Base-by-base conservation (phyloP, 35 echinoderm and acorn worm species). In the Eucidaris tribuloides region DNA sequence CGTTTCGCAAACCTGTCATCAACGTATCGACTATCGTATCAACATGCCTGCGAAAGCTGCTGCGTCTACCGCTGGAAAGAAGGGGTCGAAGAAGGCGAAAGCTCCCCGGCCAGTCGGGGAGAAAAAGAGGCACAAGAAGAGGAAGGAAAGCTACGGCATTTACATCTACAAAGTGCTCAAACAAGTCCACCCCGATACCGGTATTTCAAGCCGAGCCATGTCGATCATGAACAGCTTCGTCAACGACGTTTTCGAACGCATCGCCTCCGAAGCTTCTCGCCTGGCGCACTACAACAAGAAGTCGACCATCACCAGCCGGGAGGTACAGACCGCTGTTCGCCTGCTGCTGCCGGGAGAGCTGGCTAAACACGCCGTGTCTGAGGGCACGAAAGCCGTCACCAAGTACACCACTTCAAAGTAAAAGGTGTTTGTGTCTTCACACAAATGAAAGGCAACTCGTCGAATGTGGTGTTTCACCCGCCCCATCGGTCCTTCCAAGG, bases 221-320 rank as follows among this genome's bases (percentile, higher is more conserved):
- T 64, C 64, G 32, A 94, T 89, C 81, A 89, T 89, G 92, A 94
- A 97, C 84, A 84, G 89, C 84, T 88, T 91, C 65, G 82, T 92
- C 70, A 91, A 97, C 85, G 85, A 91, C 66, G 83, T 97, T 89
- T 89, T 92, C 94, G 82, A 97, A 62, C 85, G 86, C 37, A 94
- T 97, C 64, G 89, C 86, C 59, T 77, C 55, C 62, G 86, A 89
- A 62, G 86, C 86, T 56, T 89, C 86, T 31, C 86, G 86, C 31
- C 57, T 89, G 79, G 86, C 86, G 42, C 77, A 89, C 86, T 89
- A 89, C 86, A 89, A 89, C 86, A 89, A 89, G 86, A 89, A 89
- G 78, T 89, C 86, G 9, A 89, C 86, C 86, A 89, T 87, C 85
- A 87, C 54, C 77, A 79, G 72, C 85, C 85, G 64, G 27, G 62